Evolutionary conservation across 2,113 vertebrate genomes (phyloP), one percentile per base, ranked within the genome.

Genomic region (Thymallus thymallus): DNA sequence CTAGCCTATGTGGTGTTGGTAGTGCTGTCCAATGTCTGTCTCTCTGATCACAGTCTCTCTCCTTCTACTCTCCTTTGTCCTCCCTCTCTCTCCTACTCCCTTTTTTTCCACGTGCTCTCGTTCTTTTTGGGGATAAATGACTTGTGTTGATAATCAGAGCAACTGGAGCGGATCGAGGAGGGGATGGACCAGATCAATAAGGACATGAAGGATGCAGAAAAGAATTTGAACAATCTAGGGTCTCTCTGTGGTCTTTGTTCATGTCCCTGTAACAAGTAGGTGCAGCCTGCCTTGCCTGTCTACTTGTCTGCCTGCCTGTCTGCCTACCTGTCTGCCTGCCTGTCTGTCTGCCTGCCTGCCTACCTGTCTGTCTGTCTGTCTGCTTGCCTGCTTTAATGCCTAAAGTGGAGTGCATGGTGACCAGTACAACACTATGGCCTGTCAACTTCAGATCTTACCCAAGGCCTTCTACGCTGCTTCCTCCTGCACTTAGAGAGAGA

Each of bases 131-230:
- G 85, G 80, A 79, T 87, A 85, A 89, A 86, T 91, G 86, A 89
- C 89, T 90, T 89, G 86, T 91, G 85, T 91, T 87, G 88, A 82
- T 97, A 96, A 97, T 96, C 96, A 99, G 97, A 99, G 92, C 97
- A 99, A 98, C 97, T 99, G 94, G 97, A 99, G 93, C 97, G 97
- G 93, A 97, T 98, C 85, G 97, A 99, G 95, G 97, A 99, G 94
- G 97, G 97, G 92, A 98, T 99, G 97, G 97, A 99, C 95, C 97
- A 99, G 94, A 99, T 99, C 95, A 99, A 99, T 95, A 98, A 99
- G 95, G 97, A 99, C 97, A 99, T 99, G 97, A 99, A 98, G 91
- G 93, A 94, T 90, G 92, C 93, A 86, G 93, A 94, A 92, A 94
- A 94, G 91, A 94, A 94, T 92, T 92, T 94, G 92, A 94, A 93